Percentiles rank a stretch among this genome's conserved stretches.
These are phyloP conservation scores for Acleris holmiana DNA, from an alignment of 2,888 invertebrate genomes.

Conservation along the genomic window DNA sequence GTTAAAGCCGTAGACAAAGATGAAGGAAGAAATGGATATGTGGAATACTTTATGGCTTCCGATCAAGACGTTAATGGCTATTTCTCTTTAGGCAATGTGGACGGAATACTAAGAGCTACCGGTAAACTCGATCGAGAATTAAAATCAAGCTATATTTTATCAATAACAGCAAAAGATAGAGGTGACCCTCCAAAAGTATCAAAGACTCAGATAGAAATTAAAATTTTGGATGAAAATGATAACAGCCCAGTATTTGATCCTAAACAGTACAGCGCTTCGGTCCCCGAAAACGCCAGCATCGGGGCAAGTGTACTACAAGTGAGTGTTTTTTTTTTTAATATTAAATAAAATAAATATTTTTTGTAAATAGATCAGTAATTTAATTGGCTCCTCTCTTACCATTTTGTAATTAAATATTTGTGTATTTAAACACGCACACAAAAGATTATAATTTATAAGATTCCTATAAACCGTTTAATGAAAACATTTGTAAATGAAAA, in stretches of 20 bases:
- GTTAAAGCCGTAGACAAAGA: slow-evolving; percentile 95
- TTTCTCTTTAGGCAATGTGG: slow-evolving; percentile 93
- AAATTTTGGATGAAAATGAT: slow-evolving; percentile 94
- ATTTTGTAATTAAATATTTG: no score
- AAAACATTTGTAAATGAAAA: no score
- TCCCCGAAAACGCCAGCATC: slow-evolving; percentile 96
- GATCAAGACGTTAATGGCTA: slow-evolving; percentile 86
- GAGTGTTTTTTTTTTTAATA: slow-evolving; percentile 45
- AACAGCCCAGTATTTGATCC: slow-evolving; percentile 95
- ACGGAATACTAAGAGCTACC: slow-evolving; percentile 93
- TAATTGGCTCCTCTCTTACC: no score
- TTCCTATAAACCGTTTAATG: no score
- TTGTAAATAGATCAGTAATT: not conserved
- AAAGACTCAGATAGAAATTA: slow-evolving; percentile 87
- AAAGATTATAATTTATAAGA: no score
- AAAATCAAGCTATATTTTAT: slow-evolving; percentile 89
- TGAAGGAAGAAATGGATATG: slow-evolving; percentile 95
- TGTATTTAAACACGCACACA: no score
- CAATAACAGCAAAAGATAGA: slow-evolving; percentile 93
- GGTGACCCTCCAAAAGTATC: slow-evolving; percentile 92
- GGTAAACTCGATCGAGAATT: slow-evolving; percentile 94
- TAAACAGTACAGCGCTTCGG: slow-evolving; percentile 94
- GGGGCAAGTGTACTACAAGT: slow-evolving; percentile 95
- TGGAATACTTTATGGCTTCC: slow-evolving; percentile 92
- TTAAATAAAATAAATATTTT: no score